Evolutionary conservation across 2,888 invertebrate species (phyloP).

Genomic region (Drosophila mulleri): DNA sequence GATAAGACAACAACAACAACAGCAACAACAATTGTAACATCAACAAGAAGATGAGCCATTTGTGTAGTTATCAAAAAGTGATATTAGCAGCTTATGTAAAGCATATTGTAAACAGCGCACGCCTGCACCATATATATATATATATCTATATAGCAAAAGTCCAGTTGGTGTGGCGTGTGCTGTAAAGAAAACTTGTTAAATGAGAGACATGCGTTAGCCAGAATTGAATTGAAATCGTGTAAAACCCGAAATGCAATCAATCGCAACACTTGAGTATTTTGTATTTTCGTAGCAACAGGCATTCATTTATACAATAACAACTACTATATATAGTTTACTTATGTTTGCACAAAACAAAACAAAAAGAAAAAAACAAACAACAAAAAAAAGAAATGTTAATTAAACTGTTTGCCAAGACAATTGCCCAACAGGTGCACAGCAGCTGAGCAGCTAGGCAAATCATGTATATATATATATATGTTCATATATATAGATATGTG

Average conservation of each 20-base stretch:
- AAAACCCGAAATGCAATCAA: conserved; percentile 41
- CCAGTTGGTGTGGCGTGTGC: conserved; percentile 40
- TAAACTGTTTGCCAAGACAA: conserved; percentile 29
- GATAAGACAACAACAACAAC: conserved; percentile 55
- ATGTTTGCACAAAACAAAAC: conserved; percentile 41
- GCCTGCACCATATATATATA: conserved; percentile 19
- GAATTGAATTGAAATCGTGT: conserved; percentile 26
- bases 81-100: conserved; percentile 70
- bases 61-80: conserved; percentile 76
- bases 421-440: conserved; percentile 24
- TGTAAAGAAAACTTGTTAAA: conserved; percentile 31
- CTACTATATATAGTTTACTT: conserved; percentile 50
- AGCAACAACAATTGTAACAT: conserved; percentile 50
- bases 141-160: conserved; percentile 32
- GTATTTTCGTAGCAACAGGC: conserved; percentile 64
- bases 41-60: conserved; percentile 58
- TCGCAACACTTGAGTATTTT: conserved; percentile 53
- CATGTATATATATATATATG: conserved; percentile 36
- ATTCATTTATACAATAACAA: conserved; percentile 70
- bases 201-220: conserved; percentile 59
- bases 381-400: conserved; percentile 22
- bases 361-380: background rate
- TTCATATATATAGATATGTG: too few species aligned
- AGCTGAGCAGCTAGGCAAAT: conserved; percentile 35
- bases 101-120: conserved; percentile 49